Conservation (phyloP, 2,797 vertebrate species). For the Glyptemys insculpta region DNA sequence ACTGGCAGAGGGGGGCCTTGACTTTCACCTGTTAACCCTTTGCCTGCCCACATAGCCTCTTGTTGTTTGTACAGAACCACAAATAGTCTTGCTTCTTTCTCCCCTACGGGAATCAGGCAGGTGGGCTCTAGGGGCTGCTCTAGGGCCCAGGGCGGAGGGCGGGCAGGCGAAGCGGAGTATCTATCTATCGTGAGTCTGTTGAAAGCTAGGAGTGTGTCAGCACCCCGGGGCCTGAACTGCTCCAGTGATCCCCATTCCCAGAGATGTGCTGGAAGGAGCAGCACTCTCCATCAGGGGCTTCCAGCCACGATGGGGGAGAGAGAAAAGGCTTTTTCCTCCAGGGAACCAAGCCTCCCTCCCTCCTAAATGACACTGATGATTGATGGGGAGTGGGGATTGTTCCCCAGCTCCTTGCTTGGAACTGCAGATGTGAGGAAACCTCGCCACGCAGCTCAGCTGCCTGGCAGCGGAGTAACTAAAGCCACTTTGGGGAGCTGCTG, state of each 20-base stretch:
- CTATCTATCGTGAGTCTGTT: not conserved
- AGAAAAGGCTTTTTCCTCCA: not conserved
- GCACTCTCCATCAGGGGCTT: not conserved
- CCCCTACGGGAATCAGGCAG: not conserved
- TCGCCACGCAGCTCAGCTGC: slow-evolving; percentile 51
- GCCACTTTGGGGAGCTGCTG: slow-evolving; percentile 47
- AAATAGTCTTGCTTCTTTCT: not conserved
- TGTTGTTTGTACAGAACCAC: fast-evolving
- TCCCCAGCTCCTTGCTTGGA: slow-evolving; percentile 17
- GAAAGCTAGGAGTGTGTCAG: not conserved
- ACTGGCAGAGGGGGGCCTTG: slow-evolving; percentile 21
- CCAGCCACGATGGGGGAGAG: not conserved
- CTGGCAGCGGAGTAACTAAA: slow-evolving; percentile 36
- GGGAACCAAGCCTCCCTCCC: slow-evolving; percentile 21
- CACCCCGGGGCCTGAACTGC: not conserved
- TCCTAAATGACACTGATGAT: slow-evolving; percentile 2
- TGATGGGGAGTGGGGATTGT: not conserved
- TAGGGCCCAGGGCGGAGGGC: not conserved
- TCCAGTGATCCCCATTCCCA: not conserved
- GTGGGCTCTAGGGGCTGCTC: not conserved
- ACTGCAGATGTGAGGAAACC: slow-evolving; percentile 46
- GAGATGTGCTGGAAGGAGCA: not conserved
- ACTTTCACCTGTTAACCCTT: slow-evolving; percentile 71
- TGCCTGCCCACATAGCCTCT: slow-evolving; percentile 6
- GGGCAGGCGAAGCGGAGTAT: not conserved